phyloP scores from a whole-genome alignment of 1,140 invertebrate species.

The Hermatobates lingyangjiaoensis region DNA sequence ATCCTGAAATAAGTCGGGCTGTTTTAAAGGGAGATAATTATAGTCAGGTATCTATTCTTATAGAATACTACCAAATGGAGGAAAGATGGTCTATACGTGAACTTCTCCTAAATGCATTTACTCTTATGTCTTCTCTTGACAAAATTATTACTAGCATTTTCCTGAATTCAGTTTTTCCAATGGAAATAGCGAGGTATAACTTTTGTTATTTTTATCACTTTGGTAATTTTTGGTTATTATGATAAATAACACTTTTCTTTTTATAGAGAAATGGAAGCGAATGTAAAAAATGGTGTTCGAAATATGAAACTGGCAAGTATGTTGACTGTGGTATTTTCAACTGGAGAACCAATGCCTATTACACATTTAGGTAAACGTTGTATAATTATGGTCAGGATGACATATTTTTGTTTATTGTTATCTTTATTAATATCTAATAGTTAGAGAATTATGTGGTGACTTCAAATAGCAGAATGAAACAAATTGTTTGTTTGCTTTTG shows the following conservation, averaged over 20 bases:
- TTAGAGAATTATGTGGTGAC: too few relatives aligned
- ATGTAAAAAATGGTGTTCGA: conserved; percentile 44
- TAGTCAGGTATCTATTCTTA: conserved; percentile 50
- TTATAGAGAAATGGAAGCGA: conserved; percentile 46
- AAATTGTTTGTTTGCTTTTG: too few relatives aligned
- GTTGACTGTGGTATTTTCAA: conserved; percentile 68
- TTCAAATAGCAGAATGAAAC: too few relatives aligned
- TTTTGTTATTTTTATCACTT: conserved; percentile 1
- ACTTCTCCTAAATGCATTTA: conserved; percentile 63
- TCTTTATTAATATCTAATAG: too few relatives aligned
- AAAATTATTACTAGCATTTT: conserved; percentile 56
- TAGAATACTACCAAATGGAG: conserved; percentile 87
- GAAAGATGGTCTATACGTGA: conserved; percentile 62
- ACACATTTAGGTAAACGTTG: conserved; percentile 62
- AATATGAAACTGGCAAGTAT: conserved; percentile 55
- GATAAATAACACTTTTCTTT: too few relatives aligned
- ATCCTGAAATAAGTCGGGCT: conserved; percentile 56
- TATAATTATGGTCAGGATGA: too few relatives aligned
- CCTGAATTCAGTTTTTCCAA: conserved; percentile 65
- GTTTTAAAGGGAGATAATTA: conserved; percentile 57
- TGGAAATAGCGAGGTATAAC: conserved; percentile 55
- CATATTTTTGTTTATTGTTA: too few relatives aligned
- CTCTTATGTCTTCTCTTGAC: conserved; percentile 67
- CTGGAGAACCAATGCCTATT: conserved; percentile 68
- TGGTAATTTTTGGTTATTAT: background rate